Evolutionary conservation across 2,888 invertebrate species (phyloP), one percentile per base, ranked within the genome.

Genomic region (Habrosyne pyritoides): DNA sequence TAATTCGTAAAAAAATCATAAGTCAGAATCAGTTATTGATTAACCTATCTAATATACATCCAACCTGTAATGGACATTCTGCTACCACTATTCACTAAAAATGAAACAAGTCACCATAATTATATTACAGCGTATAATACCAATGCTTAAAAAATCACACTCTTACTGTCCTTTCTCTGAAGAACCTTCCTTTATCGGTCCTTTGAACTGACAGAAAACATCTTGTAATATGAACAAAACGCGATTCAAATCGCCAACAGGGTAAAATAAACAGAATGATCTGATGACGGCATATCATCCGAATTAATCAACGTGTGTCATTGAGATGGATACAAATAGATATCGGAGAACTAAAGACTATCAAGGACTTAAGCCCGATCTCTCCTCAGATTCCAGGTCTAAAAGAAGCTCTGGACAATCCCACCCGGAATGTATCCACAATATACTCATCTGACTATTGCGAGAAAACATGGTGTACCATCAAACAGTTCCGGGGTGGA

Each of bases 381-480:
- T n/a, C n/a, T 5, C 46, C 14, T 21, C 73, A 98, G 98, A 95
- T 99, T 61, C 95, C 96, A 71, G 99, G 99, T 0, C 91, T 98
- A n/a, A 79, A 93, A 14, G 95, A 96, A 70, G 97, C 96, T 0
- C 89, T 99, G 10, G 87, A 94, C 46, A 93, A 94, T 53, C 94
- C 95, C 0, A 79, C 86, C 8, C 93, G 94, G 52, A 94, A 95
- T 22, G 98, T 99, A 0, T 96, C 96, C 66, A 98, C 98, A 0
- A 98, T 98, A 75, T 99, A 98, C 82, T 96, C 97, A 0, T 93
- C 96, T 0, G 88, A 95, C 18, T 97, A 97, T 76, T 98, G 97
- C 6, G 85, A 93, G 48, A 95, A 96, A 71, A 98, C 98, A 0
- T 96, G 94, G 83, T 83, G 94, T 53, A 94, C 94, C 54, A 83